A percentile compares a stretch with the other conserved stretches of the same genome.
Evolutionary conservation across 2,888 invertebrate genomes (phyloP).

Genomic region (Schizaphis graminum): DNA sequence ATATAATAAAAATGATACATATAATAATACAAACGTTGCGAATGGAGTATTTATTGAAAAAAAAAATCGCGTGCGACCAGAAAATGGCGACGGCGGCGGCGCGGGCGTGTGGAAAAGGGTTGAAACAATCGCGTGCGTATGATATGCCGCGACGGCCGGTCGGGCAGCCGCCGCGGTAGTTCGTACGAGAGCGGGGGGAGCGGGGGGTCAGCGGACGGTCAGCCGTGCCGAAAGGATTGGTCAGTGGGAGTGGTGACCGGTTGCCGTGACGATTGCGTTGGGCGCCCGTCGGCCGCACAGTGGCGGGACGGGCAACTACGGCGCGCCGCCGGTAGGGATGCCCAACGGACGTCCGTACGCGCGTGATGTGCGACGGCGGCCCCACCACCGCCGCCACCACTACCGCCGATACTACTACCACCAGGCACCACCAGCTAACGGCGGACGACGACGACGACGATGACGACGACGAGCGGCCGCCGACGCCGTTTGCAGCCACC

Average conservation of each 20-base stretch:
- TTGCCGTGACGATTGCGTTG: slow-evolving; percentile 54
- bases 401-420: background rate
- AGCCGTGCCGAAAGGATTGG: slow-evolving; percentile 61
- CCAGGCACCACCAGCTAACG: background rate
- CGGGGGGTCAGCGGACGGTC: slow-evolving; percentile 54
- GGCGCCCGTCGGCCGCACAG: slow-evolving; percentile 23
- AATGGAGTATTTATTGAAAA: background rate
- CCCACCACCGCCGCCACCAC: background rate
- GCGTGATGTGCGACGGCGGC: background rate
- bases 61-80: slow-evolving; percentile 21
- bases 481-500: slow-evolving; percentile 5
- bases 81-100: slow-evolving; percentile 44
- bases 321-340: slow-evolving; percentile 31
- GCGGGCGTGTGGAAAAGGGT: slow-evolving; percentile 40
- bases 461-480: slow-evolving; percentile 26
- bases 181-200: background rate
- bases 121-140: slow-evolving; percentile 18
- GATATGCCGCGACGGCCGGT: background rate
- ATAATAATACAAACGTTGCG: background rate
- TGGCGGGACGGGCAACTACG: slow-evolving; percentile 39
- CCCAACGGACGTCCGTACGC: slow-evolving; percentile 28
- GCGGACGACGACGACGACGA: slow-evolving; percentile 36
- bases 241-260: slow-evolving; percentile 66
- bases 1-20: background rate
- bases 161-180: background rate